Base-by-base conservation (phyloP, 2,888 invertebrate genomes). In the Chrysolina americana region DNA sequence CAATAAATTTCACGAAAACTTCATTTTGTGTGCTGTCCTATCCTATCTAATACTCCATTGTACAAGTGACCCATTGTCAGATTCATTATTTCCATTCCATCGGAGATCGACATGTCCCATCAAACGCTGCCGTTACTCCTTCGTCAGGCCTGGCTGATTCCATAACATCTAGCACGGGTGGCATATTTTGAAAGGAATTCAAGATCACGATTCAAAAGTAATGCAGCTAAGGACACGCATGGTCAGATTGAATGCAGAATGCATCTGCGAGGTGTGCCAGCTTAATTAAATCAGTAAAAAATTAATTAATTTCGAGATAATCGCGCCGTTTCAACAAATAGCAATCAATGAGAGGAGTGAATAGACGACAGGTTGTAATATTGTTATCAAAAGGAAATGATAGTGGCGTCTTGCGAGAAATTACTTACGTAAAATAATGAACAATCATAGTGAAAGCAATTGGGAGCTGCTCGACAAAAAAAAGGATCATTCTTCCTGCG, bases 141-240 rank as follows among this genome's bases (percentile, higher is more conserved):
- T 64, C 36, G 53, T 64, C 41, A 63, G 64, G 44, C 64, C 68
- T 68, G 73, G 68, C 53, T 68, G 41, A 56, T 53, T 64, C 47
- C 73, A 64, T 28, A 13, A 59, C 13, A 63, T 64, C 66, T 66
- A 63, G 71, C 23, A 56, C 59, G 47, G 59, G 47, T 66, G 23
- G 66, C 71, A 64, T 73, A 56, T 64, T 73, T 56, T 36, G 9
- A 65, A 69, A 73, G 59, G 41, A 69, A 73, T 63, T 47, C 69
- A 73, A 64, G 64, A 73, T 73, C 73, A 73, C 73, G 69, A 69
- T 69, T 73, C 50, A 65, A 69, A 73, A 69, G 68, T 56, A 41
- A 65, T 36, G 56, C 65, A 65, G 68, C 47, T 65, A 65, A 44
- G 59, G 73, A 73, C 59, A 69, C 65, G 73, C 73, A 59, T 65